phyloP scores from a whole-genome alignment of 2,888 invertebrate species.

The Papilio protenor region DNA sequence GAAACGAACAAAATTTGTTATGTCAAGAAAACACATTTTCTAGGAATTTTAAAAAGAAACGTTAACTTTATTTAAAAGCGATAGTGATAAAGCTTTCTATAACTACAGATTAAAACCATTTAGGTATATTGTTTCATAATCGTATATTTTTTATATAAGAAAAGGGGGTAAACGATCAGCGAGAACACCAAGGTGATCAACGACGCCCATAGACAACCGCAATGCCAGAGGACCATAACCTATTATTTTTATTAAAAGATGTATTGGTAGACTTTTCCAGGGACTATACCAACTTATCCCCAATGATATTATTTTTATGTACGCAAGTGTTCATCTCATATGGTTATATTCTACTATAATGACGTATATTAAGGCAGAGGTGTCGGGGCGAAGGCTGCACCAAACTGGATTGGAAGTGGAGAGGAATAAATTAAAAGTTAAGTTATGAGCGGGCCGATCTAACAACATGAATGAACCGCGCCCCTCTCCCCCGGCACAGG shows the following conservation, averaged over 20 bases:
- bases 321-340: slow-evolving; percentile 42
- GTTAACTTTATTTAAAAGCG: background rate
- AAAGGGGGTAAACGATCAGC: too few relatives aligned
- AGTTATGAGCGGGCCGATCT: slow-evolving; percentile 83
- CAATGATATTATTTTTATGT: background rate
- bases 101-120: background rate
- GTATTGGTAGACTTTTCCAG: too few relatives aligned
- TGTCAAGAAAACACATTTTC: background rate
- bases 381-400: slow-evolving; percentile 66
- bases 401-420: slow-evolving; percentile 71
- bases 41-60: background rate
- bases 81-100: background rate
- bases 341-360: slow-evolving; percentile 57
- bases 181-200: too few relatives aligned
- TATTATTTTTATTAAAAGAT: too few relatives aligned
- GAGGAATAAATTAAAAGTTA: slow-evolving; percentile 83
- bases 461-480: slow-evolving; percentile 83
- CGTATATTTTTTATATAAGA: background rate
- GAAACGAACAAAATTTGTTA: slow-evolving; percentile 56
- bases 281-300: too few relatives aligned
- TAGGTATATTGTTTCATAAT: background rate
- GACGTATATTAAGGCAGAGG: slow-evolving; percentile 62
- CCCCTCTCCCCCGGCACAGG: slow-evolving; percentile 57
- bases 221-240: too few relatives aligned
- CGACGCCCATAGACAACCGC: too few relatives aligned